Evolutionary conservation across 2,113 vertebrate species (phyloP).

Genomic region (Chaetura pelagica): DNA sequence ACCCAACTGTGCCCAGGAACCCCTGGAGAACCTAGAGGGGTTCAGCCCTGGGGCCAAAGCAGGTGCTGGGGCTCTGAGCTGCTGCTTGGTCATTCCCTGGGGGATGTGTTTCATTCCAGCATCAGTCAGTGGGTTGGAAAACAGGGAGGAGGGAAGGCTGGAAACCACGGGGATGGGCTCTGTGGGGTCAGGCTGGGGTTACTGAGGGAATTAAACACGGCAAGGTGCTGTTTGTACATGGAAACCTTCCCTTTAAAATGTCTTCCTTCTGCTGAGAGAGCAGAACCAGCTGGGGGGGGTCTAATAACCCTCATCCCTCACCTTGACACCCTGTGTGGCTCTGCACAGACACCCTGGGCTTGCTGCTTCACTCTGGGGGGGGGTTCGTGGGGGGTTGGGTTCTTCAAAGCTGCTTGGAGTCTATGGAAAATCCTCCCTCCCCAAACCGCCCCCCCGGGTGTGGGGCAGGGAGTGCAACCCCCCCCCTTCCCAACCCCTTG

Average conservation of each 20-base stretch:
- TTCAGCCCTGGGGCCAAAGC: too few species aligned
- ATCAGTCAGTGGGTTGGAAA: not conserved
- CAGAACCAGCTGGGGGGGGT: not conserved
- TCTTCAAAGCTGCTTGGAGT: not conserved
- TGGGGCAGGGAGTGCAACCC: rapidly evolving
- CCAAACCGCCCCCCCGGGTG: not conserved
- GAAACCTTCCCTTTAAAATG: not conserved
- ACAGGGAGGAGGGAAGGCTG: not conserved
- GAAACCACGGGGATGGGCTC: not conserved
- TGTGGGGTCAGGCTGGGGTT: not conserved
- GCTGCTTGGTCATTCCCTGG: not conserved
- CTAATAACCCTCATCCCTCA: not conserved
- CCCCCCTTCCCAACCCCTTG: not conserved
- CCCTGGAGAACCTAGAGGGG: too few species aligned
- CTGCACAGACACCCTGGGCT: not conserved
- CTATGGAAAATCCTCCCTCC: not conserved
- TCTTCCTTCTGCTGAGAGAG: not conserved
- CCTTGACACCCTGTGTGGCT: not conserved
- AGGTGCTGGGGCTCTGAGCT: too few species aligned
- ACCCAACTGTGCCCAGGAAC: rapidly evolving
- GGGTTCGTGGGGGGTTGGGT: not conserved
- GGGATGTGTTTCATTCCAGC: not conserved
- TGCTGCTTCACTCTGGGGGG: not conserved
- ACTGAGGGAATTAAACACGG: not conserved
- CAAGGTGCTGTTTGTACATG: not conserved